These are phyloP conservation scores for Odontamblyopus lacepedii DNA, from an alignment of 2,797 vertebrate species.

Conservation along the genomic window DNA sequence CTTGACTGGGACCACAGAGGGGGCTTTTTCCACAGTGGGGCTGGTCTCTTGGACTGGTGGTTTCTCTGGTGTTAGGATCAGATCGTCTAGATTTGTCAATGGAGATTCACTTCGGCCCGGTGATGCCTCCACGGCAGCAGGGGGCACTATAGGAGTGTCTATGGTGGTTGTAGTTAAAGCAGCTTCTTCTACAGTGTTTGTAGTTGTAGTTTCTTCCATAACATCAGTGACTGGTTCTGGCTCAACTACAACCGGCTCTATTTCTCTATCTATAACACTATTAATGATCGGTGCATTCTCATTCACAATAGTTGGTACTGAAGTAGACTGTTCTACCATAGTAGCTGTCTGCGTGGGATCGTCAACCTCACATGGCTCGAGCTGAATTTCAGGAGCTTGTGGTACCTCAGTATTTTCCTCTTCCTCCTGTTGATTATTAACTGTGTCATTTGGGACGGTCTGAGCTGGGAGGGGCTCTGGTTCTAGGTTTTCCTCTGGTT, in stretches of 20 bases:
- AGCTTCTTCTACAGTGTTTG: background rate
- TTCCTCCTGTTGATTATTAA: background rate
- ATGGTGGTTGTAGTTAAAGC: background rate
- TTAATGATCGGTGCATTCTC: background rate
- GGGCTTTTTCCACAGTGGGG: slow-evolving; percentile 11
- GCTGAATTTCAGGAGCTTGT: slow-evolving; percentile 1
- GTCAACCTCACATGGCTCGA: slow-evolving; percentile 6
- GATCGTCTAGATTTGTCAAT: slow-evolving; percentile 12
- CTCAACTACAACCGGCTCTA: background rate
- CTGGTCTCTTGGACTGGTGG: slow-evolving; percentile 64
- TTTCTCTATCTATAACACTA: background rate
- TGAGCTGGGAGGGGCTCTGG: slow-evolving; percentile 28
- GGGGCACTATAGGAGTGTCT: background rate
- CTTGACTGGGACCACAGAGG: slow-evolving; percentile 16
- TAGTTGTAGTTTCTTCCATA: background rate
- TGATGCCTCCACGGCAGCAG: slow-evolving; percentile 4
- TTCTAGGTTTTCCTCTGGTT: slow-evolving; percentile 63
- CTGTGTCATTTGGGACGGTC: background rate
- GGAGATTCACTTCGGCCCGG: slow-evolving; percentile 22
- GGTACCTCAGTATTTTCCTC: background rate
- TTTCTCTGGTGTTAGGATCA: slow-evolving; percentile 42
- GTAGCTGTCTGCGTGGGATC: background rate
- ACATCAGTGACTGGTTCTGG: background rate
- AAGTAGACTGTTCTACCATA: background rate
- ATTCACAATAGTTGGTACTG: background rate